Percentiles rank a stretch among this genome's conserved stretches.
Evolutionary conservation across 2,797 vertebrate genomes (phyloP).

Genomic region (Lithobates sylvaticus): DNA sequence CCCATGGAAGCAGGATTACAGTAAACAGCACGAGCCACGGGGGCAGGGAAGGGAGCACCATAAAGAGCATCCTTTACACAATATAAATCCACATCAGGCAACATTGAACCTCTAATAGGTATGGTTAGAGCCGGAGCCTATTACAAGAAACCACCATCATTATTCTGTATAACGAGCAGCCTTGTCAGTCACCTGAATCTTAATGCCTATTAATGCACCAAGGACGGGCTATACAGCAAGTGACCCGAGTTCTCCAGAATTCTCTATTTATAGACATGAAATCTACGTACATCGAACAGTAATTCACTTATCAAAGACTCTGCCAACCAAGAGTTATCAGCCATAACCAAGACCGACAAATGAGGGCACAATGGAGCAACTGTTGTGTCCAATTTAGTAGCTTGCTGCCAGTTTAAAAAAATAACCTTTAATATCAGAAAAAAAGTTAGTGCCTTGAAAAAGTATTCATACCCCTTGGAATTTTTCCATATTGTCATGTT

Average conservation of each 20-base stretch:
- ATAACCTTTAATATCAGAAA: no score
- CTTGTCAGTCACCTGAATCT: conserved; percentile 33
- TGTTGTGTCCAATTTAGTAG: background rate
- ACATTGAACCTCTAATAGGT: conserved; percentile 26
- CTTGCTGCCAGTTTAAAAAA: background rate
- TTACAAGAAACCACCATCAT: conserved; percentile 3
- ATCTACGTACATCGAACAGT: background rate
- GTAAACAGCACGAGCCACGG: conserved; percentile 69
- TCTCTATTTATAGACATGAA: background rate
- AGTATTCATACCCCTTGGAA: no score
- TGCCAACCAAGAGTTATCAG: background rate
- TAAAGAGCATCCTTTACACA: conserved; percentile 35
- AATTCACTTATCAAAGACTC: background rate
- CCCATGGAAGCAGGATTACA: conserved; percentile 74
- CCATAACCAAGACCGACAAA: background rate
- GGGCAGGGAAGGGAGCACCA: conserved; percentile 63
- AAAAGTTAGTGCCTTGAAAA: no score
- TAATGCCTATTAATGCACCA: accelerated
- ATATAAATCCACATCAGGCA: conserved; percentile 63
- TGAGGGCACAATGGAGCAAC: background rate
- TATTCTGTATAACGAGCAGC: background rate
- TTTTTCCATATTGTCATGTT: no score
- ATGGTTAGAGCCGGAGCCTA: conserved; percentile 1
- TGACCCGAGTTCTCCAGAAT: background rate
- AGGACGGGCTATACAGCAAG: background rate